A percentile compares a stretch with the other conserved stretches of the same genome.
Evolutionary conservation across 2,797 vertebrate species (phyloP).

Genomic region (Rhadinocentrus ornatus): DNA sequence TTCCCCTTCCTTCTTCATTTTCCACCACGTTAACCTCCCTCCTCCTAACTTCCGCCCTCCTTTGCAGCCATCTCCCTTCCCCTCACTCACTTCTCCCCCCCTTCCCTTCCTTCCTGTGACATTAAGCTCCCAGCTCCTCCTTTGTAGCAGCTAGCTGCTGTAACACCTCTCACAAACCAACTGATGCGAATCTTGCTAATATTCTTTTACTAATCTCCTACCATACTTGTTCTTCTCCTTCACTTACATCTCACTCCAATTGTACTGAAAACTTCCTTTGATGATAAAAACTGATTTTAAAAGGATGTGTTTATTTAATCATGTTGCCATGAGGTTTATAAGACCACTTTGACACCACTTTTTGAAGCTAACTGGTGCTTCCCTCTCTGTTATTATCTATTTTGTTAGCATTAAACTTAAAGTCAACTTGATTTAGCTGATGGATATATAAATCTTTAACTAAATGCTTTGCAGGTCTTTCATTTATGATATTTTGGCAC

Average conservation of each 20-base stretch:
- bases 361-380: constrained; percentile 18
- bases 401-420: neutral
- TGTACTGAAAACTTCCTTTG: constrained; percentile 3
- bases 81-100: constrained; percentile 18
- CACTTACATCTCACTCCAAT: constrained; percentile 17
- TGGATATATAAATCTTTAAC: neutral
- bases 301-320: constrained; percentile 29
- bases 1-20: constrained; percentile 72
- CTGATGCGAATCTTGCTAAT: constrained; percentile 25
- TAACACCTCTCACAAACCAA: constrained; percentile 55
- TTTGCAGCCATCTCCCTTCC: constrained; percentile 35
- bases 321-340: constrained; percentile 9
- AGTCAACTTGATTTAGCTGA: constrained; percentile 3
- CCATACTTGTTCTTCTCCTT: constrained; percentile 29
- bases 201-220: constrained; percentile 38
- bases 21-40: constrained; percentile 42
- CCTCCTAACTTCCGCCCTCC: constrained; percentile 27
- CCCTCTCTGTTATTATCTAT: constrained; percentile 52
- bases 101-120: constrained; percentile 59
- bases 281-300: constrained; percentile 15
- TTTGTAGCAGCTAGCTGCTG: constrained; percentile 59
- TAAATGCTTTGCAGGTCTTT: neutral
- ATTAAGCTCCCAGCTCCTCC: constrained; percentile 39
- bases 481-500: constrained; percentile 34
- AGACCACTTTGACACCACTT: constrained; percentile 33